phyloP scores from a whole-genome alignment of 1,140 invertebrate species.

The Pseudachorutes palmiensis region DNA sequence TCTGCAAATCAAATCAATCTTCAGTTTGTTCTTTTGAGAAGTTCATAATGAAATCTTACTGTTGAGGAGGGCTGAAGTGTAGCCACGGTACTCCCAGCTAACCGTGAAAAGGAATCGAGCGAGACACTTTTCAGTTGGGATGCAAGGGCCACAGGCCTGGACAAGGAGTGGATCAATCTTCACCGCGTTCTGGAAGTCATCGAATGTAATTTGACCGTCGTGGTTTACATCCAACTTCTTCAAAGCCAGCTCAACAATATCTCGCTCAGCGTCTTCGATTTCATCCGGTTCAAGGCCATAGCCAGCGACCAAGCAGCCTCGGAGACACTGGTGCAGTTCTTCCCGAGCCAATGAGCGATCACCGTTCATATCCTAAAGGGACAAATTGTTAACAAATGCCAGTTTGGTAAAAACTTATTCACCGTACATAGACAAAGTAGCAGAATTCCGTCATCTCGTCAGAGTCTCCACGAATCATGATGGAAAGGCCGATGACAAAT shows the following conservation, averaged over 20 bases:
- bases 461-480: not conserved
- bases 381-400: too few species aligned
- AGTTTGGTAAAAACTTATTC: too few species aligned
- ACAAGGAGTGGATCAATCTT: conserved; percentile 50
- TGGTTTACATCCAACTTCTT: conserved; percentile 67
- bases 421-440: too few species aligned
- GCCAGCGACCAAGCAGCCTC: conserved; percentile 40
- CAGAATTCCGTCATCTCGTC: not conserved
- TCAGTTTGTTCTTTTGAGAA: too few species aligned
- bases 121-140: not conserved
- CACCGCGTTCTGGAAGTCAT: conserved; percentile 61
- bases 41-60: too few species aligned
- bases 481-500: not conserved
- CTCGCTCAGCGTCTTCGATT: conserved; percentile 79
- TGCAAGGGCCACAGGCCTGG: not conserved
- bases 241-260: conserved; percentile 68
- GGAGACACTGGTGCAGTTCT: conserved; percentile 77
- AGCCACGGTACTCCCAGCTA: not conserved
- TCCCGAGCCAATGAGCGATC: conserved; percentile 77
- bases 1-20: too few species aligned
- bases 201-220: conserved; percentile 64
- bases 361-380: conserved; percentile 25
- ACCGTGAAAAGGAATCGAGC: not conserved
- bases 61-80: not conserved
- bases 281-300: conserved; percentile 57